Conservation (phyloP, 2,797 vertebrate genomes). For the Crocidura indochinensis region DNA sequence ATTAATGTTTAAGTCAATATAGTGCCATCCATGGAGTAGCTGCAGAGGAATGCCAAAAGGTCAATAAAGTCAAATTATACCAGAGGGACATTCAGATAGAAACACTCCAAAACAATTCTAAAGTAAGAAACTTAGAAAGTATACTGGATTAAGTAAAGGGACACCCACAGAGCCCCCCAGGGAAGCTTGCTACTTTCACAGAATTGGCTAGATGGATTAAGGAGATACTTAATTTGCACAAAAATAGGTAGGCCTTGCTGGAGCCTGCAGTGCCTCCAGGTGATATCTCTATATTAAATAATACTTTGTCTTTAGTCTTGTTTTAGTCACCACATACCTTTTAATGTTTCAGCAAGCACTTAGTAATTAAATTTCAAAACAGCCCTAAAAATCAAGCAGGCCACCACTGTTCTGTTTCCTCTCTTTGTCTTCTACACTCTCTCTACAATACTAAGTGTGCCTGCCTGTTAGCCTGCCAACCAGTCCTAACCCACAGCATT, state of each 20-base stretch:
- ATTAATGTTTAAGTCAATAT: neutral
- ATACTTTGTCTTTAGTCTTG: slow-evolving; percentile 18
- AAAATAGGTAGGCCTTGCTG: neutral
- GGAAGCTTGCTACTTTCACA: neutral
- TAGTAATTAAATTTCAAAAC: slow-evolving; percentile 60
- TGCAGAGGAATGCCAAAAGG: neutral
- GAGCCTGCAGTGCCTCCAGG: neutral
- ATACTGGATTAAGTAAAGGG: neutral
- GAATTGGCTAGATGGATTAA: slow-evolving; percentile 40
- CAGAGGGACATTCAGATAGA: slow-evolving; percentile 25
- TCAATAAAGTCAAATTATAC: slow-evolving; percentile 24
- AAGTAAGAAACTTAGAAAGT: neutral
- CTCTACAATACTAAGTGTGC: no score
- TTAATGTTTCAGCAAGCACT: slow-evolving; percentile 49
- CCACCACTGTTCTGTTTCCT: neutral
- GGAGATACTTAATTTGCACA: slow-evolving; percentile 49
- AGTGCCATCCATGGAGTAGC: neutral
- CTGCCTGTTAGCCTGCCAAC: no score
- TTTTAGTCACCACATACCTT: slow-evolving; percentile 55
- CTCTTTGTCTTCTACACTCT: neutral
- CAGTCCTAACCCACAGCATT: neutral
- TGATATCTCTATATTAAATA: slow-evolving; percentile 41
- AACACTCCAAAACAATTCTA: slow-evolving; percentile 14
- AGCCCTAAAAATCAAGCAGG: neutral
- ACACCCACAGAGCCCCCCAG: neutral